Percentiles rank a stretch among this genome's conserved stretches.
phyloP scores from a whole-genome alignment of 2,888 invertebrate genomes.

The Lamproptera curius region DNA sequence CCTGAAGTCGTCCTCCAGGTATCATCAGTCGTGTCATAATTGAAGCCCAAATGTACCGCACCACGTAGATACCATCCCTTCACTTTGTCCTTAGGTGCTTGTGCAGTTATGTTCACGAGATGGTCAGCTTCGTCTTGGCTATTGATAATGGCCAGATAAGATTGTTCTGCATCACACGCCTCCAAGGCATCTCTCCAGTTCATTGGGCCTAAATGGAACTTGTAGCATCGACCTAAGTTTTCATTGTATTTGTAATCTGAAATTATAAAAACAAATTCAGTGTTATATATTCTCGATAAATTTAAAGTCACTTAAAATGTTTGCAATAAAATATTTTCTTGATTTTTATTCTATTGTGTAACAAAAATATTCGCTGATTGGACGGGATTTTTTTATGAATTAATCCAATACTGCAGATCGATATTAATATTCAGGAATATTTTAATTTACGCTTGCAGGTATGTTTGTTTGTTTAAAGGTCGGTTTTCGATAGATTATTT shows the following conservation, averaged over 20 bases:
- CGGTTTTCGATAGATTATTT: no score
- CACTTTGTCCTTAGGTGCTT: slow-evolving; percentile 38
- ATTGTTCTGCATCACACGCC: slow-evolving; percentile 48
- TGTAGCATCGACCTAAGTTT: slow-evolving; percentile 48
- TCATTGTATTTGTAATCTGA: slow-evolving; percentile 47
- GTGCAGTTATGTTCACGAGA: slow-evolving; percentile 37
- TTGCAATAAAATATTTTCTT: neutral
- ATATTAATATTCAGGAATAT: no score
- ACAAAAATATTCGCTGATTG: neutral
- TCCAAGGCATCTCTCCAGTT: slow-evolving; percentile 53
- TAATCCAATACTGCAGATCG: neutral
- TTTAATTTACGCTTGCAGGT: no score
- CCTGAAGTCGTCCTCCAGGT: slow-evolving; percentile 48
- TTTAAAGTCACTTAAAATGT: neutral
- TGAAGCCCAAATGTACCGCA: slow-evolving; percentile 40
- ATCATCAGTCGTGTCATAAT: slow-evolving; percentile 24
- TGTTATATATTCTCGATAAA: neutral
- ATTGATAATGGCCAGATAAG: slow-evolving; percentile 51
- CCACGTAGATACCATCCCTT: slow-evolving; percentile 35
- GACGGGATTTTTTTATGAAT: neutral
- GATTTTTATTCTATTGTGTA: neutral
- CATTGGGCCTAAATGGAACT: slow-evolving; percentile 46
- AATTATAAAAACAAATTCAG: slow-evolving; percentile 19
- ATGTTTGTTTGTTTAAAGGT: no score
- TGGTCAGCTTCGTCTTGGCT: slow-evolving; percentile 42